Percentiles rank a stretch among this genome's conserved stretches.
phyloP scores from a whole-genome alignment of 2,113 vertebrate genomes.

The Bufo bufo region DNA sequence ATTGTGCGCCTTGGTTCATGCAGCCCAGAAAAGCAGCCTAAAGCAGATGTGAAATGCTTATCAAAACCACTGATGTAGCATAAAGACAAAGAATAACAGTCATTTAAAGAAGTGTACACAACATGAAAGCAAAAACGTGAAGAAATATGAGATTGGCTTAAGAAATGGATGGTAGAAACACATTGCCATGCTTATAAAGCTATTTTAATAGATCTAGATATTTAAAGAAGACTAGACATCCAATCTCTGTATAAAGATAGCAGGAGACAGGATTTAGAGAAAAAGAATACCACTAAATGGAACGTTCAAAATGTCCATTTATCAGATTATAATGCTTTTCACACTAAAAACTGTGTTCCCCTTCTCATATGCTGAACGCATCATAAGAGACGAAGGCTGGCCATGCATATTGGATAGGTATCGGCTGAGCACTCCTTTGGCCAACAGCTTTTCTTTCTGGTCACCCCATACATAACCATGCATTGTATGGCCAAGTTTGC shows the following conservation, averaged over 20 bases:
- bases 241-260: neutral
- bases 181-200: neutral
- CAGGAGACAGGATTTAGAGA: too few relatives aligned
- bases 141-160: conserved; percentile 43
- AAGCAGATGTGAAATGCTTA: conserved; percentile 57
- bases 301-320: neutral
- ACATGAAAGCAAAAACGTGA: conserved; percentile 17
- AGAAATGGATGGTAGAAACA: neutral
- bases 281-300: neutral
- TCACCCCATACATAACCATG: too few relatives aligned
- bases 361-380: too few relatives aligned
- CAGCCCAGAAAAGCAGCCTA: conserved; percentile 44
- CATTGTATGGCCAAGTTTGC: too few relatives aligned
- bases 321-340: too few relatives aligned
- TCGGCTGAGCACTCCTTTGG: too few relatives aligned
- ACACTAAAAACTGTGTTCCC: too few relatives aligned
- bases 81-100: conserved; percentile 53
- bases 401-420: too few relatives aligned
- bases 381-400: too few relatives aligned
- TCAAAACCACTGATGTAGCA: conserved; percentile 58
- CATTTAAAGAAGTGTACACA: conserved; percentile 45
- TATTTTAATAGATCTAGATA: neutral
- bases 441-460: too few relatives aligned
- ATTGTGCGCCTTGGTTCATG: conserved; percentile 47
- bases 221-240: neutral